phyloP scores from a whole-genome alignment of 2,113 vertebrate genomes.

The Passerina amoena region DNA sequence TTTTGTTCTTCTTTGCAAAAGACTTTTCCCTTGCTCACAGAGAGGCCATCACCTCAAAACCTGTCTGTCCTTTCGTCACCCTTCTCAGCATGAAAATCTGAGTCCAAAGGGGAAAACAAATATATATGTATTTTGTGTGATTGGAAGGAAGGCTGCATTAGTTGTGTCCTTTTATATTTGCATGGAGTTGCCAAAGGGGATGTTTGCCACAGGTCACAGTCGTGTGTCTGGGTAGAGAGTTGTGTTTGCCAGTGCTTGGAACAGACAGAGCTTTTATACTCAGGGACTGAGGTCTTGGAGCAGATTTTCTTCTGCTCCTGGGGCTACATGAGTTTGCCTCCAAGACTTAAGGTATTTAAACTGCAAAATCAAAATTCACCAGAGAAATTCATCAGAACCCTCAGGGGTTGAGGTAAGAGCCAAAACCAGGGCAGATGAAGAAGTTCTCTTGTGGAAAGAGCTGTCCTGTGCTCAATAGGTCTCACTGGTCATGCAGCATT shows the following conservation, averaged over 20 bases:
- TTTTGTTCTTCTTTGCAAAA: background rate
- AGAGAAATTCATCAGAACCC: background rate
- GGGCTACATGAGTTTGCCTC: background rate
- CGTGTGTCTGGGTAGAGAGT: background rate
- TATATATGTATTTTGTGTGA: background rate
- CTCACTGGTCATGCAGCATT: background rate
- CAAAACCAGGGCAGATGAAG: background rate
- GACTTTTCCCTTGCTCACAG: background rate
- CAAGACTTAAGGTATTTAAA: background rate
- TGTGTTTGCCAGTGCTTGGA: background rate
- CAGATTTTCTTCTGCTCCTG: background rate
- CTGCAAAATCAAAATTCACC: background rate
- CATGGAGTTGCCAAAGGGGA: background rate
- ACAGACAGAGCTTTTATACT: background rate
- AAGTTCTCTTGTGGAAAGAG: background rate
- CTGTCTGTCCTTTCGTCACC: background rate
- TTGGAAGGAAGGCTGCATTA: background rate
- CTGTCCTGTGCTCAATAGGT: background rate
- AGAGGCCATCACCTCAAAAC: background rate
- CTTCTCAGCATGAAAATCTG: background rate
- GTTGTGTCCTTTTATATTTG: background rate
- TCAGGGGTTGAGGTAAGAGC: background rate
- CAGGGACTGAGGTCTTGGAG: background rate
- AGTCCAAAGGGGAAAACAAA: background rate
- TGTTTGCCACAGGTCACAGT: background rate